Conservation (phyloP, 2,888 invertebrate species). For the Diarsia brunnea region DNA sequence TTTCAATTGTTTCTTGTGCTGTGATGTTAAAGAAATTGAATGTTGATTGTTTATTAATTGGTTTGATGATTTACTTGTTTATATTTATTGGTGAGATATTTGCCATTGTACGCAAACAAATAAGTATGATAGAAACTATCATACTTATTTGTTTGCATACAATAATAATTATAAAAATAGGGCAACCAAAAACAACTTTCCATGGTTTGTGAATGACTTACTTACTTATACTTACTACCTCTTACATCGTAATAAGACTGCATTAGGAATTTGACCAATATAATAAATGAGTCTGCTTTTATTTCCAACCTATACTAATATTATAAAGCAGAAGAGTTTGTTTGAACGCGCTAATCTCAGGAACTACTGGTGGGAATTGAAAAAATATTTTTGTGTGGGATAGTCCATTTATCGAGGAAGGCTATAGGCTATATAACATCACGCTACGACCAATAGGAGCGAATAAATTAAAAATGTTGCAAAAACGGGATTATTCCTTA, state of each 20-base stretch:
- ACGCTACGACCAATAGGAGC: too few relatives aligned
- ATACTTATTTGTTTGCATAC: not conserved
- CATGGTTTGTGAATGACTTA: not conserved
- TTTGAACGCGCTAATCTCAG: too few relatives aligned
- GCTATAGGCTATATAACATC: too few relatives aligned
- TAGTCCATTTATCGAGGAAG: too few relatives aligned
- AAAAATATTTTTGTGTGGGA: too few relatives aligned
- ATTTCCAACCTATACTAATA: too few relatives aligned
- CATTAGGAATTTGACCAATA: not conserved
- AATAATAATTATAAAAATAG: not conserved
- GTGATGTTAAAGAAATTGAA: not conserved
- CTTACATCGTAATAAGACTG: not conserved
- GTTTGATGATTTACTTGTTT: not conserved
- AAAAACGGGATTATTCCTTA: too few relatives aligned
- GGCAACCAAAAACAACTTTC: not conserved
- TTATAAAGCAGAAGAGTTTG: too few relatives aligned
- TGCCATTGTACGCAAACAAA: not conserved
- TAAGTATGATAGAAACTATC: too few relatives aligned
- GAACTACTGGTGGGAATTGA: too few relatives aligned
- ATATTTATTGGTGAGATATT: not conserved
- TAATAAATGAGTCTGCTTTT: not conserved
- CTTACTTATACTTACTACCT: too few relatives aligned
- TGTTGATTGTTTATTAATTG: not conserved
- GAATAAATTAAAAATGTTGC: too few relatives aligned
- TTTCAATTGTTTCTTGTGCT: constrained; percentile 37